Evolutionary conservation across 2,797 vertebrate species (phyloP), one percentile per base, ranked within the genome.

Genomic region (Tenualosa ilisha): DNA sequence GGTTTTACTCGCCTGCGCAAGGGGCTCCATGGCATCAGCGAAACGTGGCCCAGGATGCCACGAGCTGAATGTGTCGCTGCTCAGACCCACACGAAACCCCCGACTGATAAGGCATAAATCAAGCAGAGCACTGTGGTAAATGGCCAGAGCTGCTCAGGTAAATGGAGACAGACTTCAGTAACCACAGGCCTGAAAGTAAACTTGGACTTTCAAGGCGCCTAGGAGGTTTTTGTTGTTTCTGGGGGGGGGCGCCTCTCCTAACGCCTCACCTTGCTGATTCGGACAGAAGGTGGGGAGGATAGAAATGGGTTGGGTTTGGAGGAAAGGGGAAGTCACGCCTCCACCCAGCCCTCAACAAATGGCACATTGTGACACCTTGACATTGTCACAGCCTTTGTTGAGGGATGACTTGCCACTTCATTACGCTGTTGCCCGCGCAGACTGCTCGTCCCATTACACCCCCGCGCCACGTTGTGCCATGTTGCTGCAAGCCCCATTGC

Each of bases 401-500:
- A 96, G 94, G 95, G 95, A 96, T 93, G 93, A 95, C 92, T 94
- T 95, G 88, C 90, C 95, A 95, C 93, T 94, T 95, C 96, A 96
- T 96, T 96, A 96, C 89, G 93, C 91, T 93, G 91, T 93, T 89
- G 92, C 92, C 94, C 91, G 94, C 89, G 92, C 92, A 93, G 93
- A 91, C 94, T 94, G 93, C 93, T 94, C 93, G 94, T 95, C 93
- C 95, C 96, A 96, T 96, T 96, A 96, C 94, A 92, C 90, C 89
- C 91, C 31, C 82, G 90, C 89, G 84, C 89, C 89, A 89, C 91
- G 93, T 94, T 89, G 93, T 91, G 92, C 93, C 93, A 87, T 95
- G 95, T 95, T 94, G 94, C 96, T 94, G 94, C 95, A 96, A 95
- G 95, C 94, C 94, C 93, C 96, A 96, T 96, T 95, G 96, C 93